These are phyloP conservation scores for Rhagophthalmus giganteus DNA, from an alignment of 2,888 invertebrate species.

Conservation along the genomic window DNA sequence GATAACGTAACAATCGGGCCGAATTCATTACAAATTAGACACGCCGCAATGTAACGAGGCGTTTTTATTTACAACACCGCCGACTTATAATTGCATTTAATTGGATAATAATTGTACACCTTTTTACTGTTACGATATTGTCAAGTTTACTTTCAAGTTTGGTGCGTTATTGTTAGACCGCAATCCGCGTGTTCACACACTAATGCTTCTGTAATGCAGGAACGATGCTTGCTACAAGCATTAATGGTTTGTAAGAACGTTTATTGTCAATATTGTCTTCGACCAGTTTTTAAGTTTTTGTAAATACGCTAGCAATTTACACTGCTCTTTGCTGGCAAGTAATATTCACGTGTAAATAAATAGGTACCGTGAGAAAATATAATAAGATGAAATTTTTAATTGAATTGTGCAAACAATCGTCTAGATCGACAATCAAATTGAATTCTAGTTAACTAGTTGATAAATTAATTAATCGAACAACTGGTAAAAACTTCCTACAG, in stretches of 20 bases:
- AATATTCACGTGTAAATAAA: too few relatives aligned
- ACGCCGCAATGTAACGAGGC: conserved; percentile 15
- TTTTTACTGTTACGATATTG: conserved; percentile 8
- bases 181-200: conserved; percentile 7
- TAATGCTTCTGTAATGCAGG: conserved; percentile 11
- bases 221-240: conserved; percentile 33
- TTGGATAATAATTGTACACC: conserved; percentile 6
- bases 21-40: conserved; percentile 18
- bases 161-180: conserved; percentile 9
- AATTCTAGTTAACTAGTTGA: too few relatives aligned
- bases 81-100: conserved; percentile 6
- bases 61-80: conserved; percentile 7
- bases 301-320: neutral
- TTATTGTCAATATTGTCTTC: neutral
- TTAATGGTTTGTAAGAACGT: conserved; percentile 31
- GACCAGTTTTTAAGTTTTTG: neutral
- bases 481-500: too few relatives aligned
- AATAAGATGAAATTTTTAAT: too few relatives aligned
- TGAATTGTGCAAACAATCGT: too few relatives aligned
- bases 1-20: conserved; percentile 12
- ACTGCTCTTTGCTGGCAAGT: too few relatives aligned
- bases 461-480: too few relatives aligned
- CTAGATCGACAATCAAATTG: too few relatives aligned
- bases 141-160: conserved; percentile 16
- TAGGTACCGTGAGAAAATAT: too few relatives aligned